Base-by-base conservation (phyloP, 2,113 vertebrate species). In the Turnix velox region DNA sequence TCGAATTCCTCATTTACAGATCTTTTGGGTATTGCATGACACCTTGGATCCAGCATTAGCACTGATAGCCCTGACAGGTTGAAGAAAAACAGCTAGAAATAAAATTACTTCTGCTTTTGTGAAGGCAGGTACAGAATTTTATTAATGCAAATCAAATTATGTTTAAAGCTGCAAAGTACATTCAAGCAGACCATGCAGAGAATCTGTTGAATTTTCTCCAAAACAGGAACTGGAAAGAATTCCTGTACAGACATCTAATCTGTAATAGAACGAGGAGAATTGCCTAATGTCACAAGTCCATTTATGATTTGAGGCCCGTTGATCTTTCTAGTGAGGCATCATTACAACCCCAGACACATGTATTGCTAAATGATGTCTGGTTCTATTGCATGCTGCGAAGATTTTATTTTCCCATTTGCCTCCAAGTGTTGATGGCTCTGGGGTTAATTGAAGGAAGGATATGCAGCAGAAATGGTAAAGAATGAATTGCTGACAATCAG, bases 391-490 rank as follows among this genome's bases (percentile, higher is more conserved):
- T 66, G 62, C n/a, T 69, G 45, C 30, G 66, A 62, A 58, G 59
- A 72, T 54, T 82, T 73, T 90, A 63, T 68, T 87, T 82, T n/a
- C 40, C 68, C 30, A 10, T 91, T 92, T 87, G 15, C 42, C 42
- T 96, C 18, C 33, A 52, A 90, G 68, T 62, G 30, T 16, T 62
- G 24, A 59, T 83, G 42, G 30, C 43, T 91, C 42, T 82, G 61
- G 27, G 49, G 69, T 88, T 95, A 91, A 94, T 51, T 89, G 67
- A 82, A 76, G 62, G 81, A 92, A 91, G 30, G 54, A 62, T 94
- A 54, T 57, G 25, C 27, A 51, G 65, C 17, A 90, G 58, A 91
- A 87, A 65, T 55, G n/a, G 17, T 66, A n/a, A 74, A 46, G 54
- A 92, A 74, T 46, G 54, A 84, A 84, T 62, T 84, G 74, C 84